Conservation (phyloP, 2,888 invertebrate genomes). For the Cremastinae sp. region DNA sequence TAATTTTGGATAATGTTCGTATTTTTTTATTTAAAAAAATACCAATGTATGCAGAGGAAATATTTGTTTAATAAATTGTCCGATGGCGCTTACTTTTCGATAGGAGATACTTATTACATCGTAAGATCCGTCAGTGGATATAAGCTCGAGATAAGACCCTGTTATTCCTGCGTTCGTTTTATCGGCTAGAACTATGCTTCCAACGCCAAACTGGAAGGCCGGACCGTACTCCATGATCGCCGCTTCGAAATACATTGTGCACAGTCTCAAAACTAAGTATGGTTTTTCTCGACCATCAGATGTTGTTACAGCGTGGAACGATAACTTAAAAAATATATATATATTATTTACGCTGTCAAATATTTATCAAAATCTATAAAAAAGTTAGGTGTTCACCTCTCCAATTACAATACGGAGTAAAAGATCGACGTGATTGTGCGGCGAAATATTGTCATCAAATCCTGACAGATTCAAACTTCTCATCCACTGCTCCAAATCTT, state of each 20-base stretch:
- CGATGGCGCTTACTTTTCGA: conserved; percentile 84
- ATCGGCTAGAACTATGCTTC: conserved; percentile 86
- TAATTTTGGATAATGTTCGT: not conserved
- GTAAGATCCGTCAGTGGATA: conserved; percentile 84
- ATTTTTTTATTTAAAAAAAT: conserved; percentile 4
- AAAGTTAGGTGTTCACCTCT: conserved; percentile 80
- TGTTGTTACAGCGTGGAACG: conserved; percentile 71
- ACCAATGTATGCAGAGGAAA: too few species aligned
- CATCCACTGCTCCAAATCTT: conserved; percentile 88
- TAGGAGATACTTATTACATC: conserved; percentile 89
- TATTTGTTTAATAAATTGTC: not conserved
- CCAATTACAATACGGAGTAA: conserved; percentile 88
- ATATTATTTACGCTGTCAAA: not conserved
- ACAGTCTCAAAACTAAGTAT: conserved; percentile 88
- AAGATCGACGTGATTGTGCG: conserved; percentile 87
- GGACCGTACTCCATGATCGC: conserved; percentile 91
- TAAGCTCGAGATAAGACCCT: conserved; percentile 89
- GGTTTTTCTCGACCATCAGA: conserved; percentile 85
- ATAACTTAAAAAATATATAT: conserved; percentile 67
- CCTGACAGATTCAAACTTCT: conserved; percentile 89
- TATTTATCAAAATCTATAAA: not conserved
- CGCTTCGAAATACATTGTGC: conserved; percentile 87
- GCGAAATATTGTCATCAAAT: conserved; percentile 91
- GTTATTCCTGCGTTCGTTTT: conserved; percentile 88
- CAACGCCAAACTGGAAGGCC: conserved; percentile 87